Base-by-base conservation (phyloP, 1,140 invertebrate genomes). In the Euschistus heros region DNA sequence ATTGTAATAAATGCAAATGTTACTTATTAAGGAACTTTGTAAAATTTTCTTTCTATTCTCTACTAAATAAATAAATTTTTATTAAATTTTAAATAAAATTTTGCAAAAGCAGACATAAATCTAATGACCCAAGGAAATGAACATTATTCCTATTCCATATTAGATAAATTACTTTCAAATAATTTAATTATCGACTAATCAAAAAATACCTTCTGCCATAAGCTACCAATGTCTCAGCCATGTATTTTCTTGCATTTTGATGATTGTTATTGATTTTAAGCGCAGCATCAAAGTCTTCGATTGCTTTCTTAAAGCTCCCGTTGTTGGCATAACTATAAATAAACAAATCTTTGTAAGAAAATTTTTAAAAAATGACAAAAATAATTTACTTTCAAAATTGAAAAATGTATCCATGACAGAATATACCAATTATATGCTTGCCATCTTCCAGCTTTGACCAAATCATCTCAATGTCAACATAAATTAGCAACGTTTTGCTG, bases 191-290 rank as follows among this genome's bases (percentile, higher is more conserved):
- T n/a, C n/a, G n/a, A n/a, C n/a, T 10, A 37, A 37, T 10, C 1
- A 62, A 20, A 30, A 68, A 71, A 72, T 74, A 78, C 70, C 87
- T 91, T 67, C 87, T 83, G 71, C 84, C 91, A 69, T 87, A 76
- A 0, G 92, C 93, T 1, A 95, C 86, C 15, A 96, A 75, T 2
- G 93, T 97, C 75, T 97, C 92, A 22, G 89, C 88, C 80, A 95
- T 85, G 77, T 97, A 97, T 76, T 95, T 95, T 62, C 88, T 83
- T 47, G 92, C 94, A 81, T 97, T 97, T n/a, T 84, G 84, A 78
- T 97, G 93, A 65, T 84, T 88, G 20, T 87, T 87, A 78, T 96
- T 94, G 18, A 92, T 74, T 73, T 89, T 87, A 33, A 96, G 77
- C 2, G 93, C 94, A 33, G 84, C 86, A 77, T 95, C 91, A 79